These are phyloP conservation scores for Chloroceryle inda DNA, from an alignment of 2,797 vertebrate species.

Conservation along the genomic window DNA sequence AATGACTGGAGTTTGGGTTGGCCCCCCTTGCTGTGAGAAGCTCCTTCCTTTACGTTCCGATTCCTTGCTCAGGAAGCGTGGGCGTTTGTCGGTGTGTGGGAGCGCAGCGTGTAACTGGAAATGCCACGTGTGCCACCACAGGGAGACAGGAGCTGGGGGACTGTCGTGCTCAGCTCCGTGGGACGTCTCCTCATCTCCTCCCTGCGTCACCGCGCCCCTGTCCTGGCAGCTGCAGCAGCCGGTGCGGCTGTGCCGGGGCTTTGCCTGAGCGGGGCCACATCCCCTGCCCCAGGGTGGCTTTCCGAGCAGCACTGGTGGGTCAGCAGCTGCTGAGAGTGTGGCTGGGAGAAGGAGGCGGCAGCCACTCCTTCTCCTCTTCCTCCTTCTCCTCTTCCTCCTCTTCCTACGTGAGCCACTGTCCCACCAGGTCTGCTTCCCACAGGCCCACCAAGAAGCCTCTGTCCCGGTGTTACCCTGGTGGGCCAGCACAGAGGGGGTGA, in stretches of 20 bases:
- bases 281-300: rapidly evolving
- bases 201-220: rapidly evolving
- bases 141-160: not conserved
- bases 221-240: rapidly evolving
- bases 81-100: not conserved
- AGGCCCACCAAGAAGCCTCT: not conserved
- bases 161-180: not conserved
- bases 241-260: rapidly evolving
- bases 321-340: not conserved
- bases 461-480: not conserved
- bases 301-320: rapidly evolving
- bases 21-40: not conserved
- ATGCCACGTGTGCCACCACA: rapidly evolving
- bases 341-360: not conserved
- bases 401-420: not conserved
- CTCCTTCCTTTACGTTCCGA: not conserved
- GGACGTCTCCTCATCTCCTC: not conserved
- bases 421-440: not conserved
- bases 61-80: not conserved
- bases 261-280: rapidly evolving
- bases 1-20: not conserved
- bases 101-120: not conserved
- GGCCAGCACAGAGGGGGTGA: not conserved
- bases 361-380: not conserved
- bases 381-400: not conserved